Evolutionary conservation across 2,113 vertebrate species (phyloP), one percentile per base, ranked within the genome.

Genomic region (Stictonetta naevosa): DNA sequence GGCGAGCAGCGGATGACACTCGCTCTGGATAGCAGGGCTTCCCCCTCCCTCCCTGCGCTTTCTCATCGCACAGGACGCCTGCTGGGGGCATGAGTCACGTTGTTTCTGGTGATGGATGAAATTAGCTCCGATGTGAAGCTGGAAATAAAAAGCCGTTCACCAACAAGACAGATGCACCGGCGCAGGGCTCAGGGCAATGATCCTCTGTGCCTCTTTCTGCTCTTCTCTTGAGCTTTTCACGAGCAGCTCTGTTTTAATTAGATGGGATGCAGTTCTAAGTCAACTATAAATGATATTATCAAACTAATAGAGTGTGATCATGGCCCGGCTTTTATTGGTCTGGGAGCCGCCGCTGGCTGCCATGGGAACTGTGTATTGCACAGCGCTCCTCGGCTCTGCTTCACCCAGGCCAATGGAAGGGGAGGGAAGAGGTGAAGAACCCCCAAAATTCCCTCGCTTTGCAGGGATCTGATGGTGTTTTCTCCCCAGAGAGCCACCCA

Each of bases 281-380:
- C 93, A 88, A 58, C 86, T 86, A 63, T 58, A 88, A 86, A 82
- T 91, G 88, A 94, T 93, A 86, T 75, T 85, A 94, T 93, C 92
- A 90, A 81, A 92, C 90, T 96, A 96, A 96, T 83, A 91, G 93
- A 83, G 83, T 96, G 85, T 88, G 92, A 97, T 94, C 73, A 2
- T 74, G 90, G 71, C 79, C 82, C 42, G 56, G 79, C 83, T 86
- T 83, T 90, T 83, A 80, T 63, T 64, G 64, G 85, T 38, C 76
- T 86, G 64, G 71, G 77, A 95, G 88, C 69, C 78, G 88, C 66
- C 58, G 56, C 80, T 93, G 92, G 95, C 93, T 97, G 92, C 96
- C 95, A 97, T 96, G 92, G 96, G 96, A 97, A 96, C 95, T 31
- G 68, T 1, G 9, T n/a, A 33, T 84, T 86, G 60, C 77, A 59